Evolutionary conservation across 1,140 invertebrate species (phyloP), one percentile per base, ranked within the genome.

Genomic region (Drosophila navojoa): DNA sequence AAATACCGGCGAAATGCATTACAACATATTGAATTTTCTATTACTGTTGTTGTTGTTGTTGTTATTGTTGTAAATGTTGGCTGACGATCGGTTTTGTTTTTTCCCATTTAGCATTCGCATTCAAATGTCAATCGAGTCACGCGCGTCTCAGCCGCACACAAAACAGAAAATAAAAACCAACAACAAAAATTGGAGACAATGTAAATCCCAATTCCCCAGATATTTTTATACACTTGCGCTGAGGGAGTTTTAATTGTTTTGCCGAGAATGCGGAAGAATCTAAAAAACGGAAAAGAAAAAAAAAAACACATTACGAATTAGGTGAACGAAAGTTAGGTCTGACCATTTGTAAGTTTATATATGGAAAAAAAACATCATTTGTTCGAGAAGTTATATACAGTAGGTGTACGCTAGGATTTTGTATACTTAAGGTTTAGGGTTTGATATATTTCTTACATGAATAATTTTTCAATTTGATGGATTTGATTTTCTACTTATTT

Each of bases 91-190:
- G 81, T 72, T 77, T 81, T 71, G 74, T 86, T 77, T 86, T 77
- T 86, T 59, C 57, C 69, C 81, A 86, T 86, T 84, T 84, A 70
- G 77, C 81, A 81, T 77, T 87, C 82, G 78, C 71, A 86, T 87
- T 86, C 79, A 86, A 86, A 86, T 86, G 81, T 87, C 81, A 86
- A 86, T 76, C 81, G 82, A 87, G 81, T 86, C 81, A 86, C 82
- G 81, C 80, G 79, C 69, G 71, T 75, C 53, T 53, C 35, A 50
- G 44, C 53, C 16, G 22, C 38, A 11, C 54, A 68, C 78, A 22
- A 57, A 10, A 35, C 7, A 35, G 2, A 35, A 38, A 38, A 38
- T 1, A 35, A 38, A 38, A 38, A 11, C 2, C 35, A 64, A 76
- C 64, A 38, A 22, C 19, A 11, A 76, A 68, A 38, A 38, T 38